These are phyloP conservation scores for Catagonus wagneri DNA, from an alignment of 2,113 vertebrate genomes.

Conservation along the genomic window DNA sequence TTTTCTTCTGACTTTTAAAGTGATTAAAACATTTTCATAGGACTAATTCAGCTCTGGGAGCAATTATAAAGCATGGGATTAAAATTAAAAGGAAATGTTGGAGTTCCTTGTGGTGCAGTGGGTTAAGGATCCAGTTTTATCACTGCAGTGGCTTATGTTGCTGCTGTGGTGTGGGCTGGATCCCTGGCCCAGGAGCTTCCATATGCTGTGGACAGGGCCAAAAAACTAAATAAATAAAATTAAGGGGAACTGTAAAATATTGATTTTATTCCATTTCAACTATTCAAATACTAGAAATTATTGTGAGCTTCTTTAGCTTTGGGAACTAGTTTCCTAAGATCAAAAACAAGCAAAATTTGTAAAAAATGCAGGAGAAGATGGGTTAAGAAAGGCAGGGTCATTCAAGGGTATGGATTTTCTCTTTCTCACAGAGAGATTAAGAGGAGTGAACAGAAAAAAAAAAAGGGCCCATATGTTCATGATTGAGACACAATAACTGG, in stretches of 20 bases:
- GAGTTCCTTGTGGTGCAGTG: too few relatives aligned
- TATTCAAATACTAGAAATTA: background rate
- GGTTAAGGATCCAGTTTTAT: too few relatives aligned
- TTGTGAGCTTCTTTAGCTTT: background rate
- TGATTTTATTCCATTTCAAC: background rate
- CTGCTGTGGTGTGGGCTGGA: too few relatives aligned
- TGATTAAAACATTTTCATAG: background rate
- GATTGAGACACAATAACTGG: background rate
- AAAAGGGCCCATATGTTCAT: background rate
- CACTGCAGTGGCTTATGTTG: too few relatives aligned
- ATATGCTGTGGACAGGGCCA: too few relatives aligned
- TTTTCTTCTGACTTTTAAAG: conserved; percentile 35
- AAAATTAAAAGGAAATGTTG: background rate
- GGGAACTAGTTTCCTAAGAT: background rate
- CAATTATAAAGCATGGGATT: background rate
- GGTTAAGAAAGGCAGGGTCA: background rate
- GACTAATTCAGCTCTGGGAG: background rate
- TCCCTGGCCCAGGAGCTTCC: too few relatives aligned
- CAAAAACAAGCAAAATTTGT: background rate
- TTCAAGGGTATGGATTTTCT: background rate
- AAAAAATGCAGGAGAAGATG: background rate
- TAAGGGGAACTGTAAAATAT: background rate
- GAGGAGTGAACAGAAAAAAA: background rate
- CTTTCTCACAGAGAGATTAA: background rate
- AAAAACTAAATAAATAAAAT: background rate